Evolutionary conservation across 2,888 invertebrate genomes (phyloP).

Genomic region (Campoletis raptor): DNA sequence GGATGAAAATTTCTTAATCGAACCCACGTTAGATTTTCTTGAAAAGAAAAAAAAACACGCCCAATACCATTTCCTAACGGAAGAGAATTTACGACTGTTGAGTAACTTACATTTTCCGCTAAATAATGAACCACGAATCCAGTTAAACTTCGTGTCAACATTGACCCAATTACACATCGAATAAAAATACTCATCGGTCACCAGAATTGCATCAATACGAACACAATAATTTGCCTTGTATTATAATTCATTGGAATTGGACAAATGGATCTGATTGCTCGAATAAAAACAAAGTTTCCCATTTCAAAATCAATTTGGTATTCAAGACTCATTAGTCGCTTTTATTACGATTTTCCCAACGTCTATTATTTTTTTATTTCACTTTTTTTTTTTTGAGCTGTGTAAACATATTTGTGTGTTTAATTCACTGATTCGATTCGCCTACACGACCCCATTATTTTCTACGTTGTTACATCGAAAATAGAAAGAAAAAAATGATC

Average conservation of each 20-base stretch:
- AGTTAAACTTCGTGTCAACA: background rate
- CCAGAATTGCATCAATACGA: background rate
- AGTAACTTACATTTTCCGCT: background rate
- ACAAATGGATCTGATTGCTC: background rate
- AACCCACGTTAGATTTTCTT: background rate
- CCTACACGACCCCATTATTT: background rate
- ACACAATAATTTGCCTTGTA: background rate
- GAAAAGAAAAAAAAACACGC: background rate
- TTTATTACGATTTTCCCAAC: background rate
- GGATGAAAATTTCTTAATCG: background rate
- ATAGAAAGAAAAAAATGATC: background rate
- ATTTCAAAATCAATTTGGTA: background rate
- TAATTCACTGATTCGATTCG: background rate
- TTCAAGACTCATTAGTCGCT: background rate
- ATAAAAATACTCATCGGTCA: background rate
- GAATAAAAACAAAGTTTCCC: background rate
- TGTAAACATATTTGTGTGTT: background rate
- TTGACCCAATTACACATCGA: background rate
- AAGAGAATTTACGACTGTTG: background rate
- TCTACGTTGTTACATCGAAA: background rate
- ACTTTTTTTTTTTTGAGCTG: background rate
- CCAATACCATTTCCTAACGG: background rate
- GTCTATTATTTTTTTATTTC: background rate
- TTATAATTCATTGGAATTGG: background rate
- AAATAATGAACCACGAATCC: background rate